Conservation (phyloP, 2,113 vertebrate species). For the Calidris pugnax region DNA sequence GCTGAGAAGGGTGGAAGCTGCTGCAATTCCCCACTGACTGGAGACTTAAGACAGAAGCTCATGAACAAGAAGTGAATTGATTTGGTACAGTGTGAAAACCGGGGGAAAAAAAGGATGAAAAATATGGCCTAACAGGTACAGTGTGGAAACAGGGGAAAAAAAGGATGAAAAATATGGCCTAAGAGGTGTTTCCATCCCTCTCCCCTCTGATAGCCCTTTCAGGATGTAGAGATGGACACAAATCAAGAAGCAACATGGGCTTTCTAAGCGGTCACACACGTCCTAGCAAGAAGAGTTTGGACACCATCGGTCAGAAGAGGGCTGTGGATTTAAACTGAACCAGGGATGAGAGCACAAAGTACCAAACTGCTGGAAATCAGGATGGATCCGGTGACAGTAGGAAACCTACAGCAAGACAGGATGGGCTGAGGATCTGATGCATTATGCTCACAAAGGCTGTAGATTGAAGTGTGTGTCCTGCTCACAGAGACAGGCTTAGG, state of each 20-base stretch:
- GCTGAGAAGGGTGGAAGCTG: neutral
- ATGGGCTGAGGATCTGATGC: neutral
- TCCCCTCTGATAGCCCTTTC: rapidly evolving
- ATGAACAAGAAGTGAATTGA: neutral
- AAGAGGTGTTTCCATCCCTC: neutral
- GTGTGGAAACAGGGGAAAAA: neutral
- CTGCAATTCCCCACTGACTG: neutral
- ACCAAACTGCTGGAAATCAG: neutral
- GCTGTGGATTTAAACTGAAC: neutral
- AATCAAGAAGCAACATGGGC: neutral
- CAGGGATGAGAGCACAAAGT: neutral
- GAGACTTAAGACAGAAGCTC: neutral
- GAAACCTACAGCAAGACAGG: rapidly evolving
- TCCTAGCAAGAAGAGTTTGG: neutral
- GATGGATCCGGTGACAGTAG: neutral
- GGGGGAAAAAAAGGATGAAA: neutral
- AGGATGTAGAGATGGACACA: neutral
- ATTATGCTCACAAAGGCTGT: rapidly evolving
- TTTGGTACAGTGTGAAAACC: neutral
- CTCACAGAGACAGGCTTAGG: neutral
- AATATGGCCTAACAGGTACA: neutral
- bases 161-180: neutral
- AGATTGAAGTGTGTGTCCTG: rapidly evolving
- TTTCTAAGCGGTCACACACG: rapidly evolving
- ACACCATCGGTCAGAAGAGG: neutral